Conservation (phyloP, 2,888 invertebrate genomes). For the Platycheirus rosarum region DNA sequence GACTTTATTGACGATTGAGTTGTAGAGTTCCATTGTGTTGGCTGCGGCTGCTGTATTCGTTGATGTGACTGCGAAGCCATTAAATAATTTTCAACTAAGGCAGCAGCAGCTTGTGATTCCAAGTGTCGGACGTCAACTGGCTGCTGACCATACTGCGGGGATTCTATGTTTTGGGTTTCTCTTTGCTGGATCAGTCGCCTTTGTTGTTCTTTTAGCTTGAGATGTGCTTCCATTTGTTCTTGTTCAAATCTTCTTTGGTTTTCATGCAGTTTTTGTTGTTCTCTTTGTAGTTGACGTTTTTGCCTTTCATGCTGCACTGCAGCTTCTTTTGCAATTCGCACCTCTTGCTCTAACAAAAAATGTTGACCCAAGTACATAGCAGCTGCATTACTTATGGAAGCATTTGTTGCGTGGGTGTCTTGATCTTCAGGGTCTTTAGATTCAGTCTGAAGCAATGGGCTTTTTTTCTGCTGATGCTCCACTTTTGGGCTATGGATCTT, state of each 20-base stretch:
- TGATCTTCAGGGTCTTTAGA: constrained; percentile 76
- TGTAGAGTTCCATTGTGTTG: no score
- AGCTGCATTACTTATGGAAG: constrained; percentile 85
- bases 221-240: constrained; percentile 82
- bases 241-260: constrained; percentile 83
- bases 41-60: constrained; percentile 80
- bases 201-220: constrained; percentile 81
- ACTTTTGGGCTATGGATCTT: constrained; percentile 86
- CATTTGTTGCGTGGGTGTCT: constrained; percentile 84
- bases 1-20: constrained; percentile 84
- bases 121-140: background rate
- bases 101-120: constrained; percentile 1
- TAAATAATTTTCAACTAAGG: background rate
- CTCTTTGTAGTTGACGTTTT: constrained; percentile 82
- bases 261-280: constrained; percentile 84
- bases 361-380: constrained; percentile 92
- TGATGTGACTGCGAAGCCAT: constrained; percentile 73
- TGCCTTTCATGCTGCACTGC: constrained; percentile 85
- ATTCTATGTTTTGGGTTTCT: constrained; percentile 77
- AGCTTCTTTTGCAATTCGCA: constrained; percentile 87
- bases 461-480: constrained; percentile 84
- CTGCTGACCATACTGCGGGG: constrained; percentile 77
- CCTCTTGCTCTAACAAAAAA: constrained; percentile 91
- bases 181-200: constrained; percentile 76
- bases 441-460: constrained; percentile 80